Evolutionary conservation across 2,888 invertebrate species (phyloP), one percentile per base, ranked within the genome.

Genomic region (Eubasilissa splendida): DNA sequence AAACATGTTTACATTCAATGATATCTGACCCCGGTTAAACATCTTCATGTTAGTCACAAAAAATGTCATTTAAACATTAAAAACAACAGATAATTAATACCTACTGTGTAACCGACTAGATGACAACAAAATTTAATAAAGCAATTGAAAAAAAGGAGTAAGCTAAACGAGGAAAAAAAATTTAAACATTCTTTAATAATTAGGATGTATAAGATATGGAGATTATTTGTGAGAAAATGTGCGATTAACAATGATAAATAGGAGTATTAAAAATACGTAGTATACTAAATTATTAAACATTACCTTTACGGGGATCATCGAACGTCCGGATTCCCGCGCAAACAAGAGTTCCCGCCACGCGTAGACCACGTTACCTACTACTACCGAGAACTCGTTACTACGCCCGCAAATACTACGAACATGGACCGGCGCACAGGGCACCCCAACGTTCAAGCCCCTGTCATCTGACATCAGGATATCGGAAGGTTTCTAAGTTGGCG

Each of bases 271-370:
- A 42, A 7, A 7, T 50, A 52, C 50, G 42, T 42, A 42, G 0
- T 42, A 42, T 42, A 7, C 42, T 5, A 7, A 42, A 7, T 7
- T 4, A 42, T 1, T n/a, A 14, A 52, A 68, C 63, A 52, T 76
- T 76, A 76, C 76, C 63, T 76, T 52, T 22, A 42, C 50, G 52
- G 63, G 71, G 76, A 66, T 14, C 66, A 76, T 76, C 76, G 76
- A 76, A 76, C 76, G 54, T 56, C 58, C 31, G 58, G 73, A 42
- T 79, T 79, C 66, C 79, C 74, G 79, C 75, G 79, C 75, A 74
- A 53, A 58, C 53, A 8, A 52, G 53, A 33, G 22, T 54, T 22
- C 70, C 70, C 52, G 53, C 70, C 71, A 71, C 53, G 71, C 71
- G 54, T 53, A 12, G 53, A 22, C 54, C 54, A 54, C 54, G 71